Base-by-base conservation (phyloP, 2,888 invertebrate genomes). In the Leucoma salicis region DNA sequence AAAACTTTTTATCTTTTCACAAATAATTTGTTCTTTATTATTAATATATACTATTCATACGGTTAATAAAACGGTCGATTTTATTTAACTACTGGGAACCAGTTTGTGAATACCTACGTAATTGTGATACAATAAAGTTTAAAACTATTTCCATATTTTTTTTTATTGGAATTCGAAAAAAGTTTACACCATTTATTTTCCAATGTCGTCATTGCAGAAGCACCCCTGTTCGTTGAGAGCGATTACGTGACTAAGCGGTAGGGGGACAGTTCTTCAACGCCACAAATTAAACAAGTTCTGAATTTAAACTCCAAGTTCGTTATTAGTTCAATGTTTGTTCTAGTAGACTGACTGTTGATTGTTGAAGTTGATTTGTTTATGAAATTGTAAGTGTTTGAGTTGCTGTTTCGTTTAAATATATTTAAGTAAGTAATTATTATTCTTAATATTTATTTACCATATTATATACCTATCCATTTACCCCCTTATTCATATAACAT, bases 281-380 rank as follows among this genome's bases (percentile, higher is more conserved):
- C 82, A 67, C 87, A 86, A 87, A 88, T 87, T 87, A 86, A 82
- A 83, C 83, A 87, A 89, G 76, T 88, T 85, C 58, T 62, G 61
- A 70, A 75, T 77, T 74, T 64, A 68, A 60, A 74, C 69, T 35
- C 53, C 66, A 75, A 80, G 75, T 83, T 82, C 74, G 78, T 83
- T 82, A 84, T 84, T 85, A 82, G 82, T 84, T 84, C 57, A 76
- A 69, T 67, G 66, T 68, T 71, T 68, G 68, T 62, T 59, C 45
- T 55, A 47, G 24, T 41, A 31, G 15, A 31, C 29, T 31, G 24
- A 34, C 34, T 34, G 34, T 48, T 34, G 12, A 41, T 50, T 46
- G 37, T 39, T 42, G 15, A 36, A 28, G 36, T 45, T 36, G 21
- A 36, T 21, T 45, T 40, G 28, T 36, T 39, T 39, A 25, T 35